Evolutionary conservation across 2,888 invertebrate species (phyloP).

Genomic region (Drosophila leonis): DNA sequence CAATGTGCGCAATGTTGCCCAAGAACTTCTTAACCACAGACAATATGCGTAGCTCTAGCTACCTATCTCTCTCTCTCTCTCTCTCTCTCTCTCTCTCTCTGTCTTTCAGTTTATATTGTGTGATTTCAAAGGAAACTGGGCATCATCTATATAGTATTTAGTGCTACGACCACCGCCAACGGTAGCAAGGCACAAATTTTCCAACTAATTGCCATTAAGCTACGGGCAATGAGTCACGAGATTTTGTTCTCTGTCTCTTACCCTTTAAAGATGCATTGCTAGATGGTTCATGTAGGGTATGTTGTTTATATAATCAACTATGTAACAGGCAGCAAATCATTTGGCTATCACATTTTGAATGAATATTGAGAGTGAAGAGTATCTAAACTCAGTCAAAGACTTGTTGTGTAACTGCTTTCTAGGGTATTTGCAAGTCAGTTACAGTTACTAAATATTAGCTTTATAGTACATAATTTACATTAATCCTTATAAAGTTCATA

Average conservation of each 20-base stretch:
- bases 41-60: constrained; percentile 31
- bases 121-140: constrained; percentile 61
- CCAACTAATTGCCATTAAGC: constrained; percentile 78
- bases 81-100: no score
- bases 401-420: not conserved
- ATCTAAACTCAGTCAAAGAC: not conserved
- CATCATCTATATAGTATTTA: not conserved
- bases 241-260: constrained; percentile 4
- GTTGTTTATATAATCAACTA: not conserved
- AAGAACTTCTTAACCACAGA: constrained; percentile 57
- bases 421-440: no score
- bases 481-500: no score
- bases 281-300: not conserved
- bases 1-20: constrained; percentile 45
- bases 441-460: no score
- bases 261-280: not conserved
- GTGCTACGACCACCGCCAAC: constrained; percentile 42
- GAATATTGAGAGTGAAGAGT: not conserved
- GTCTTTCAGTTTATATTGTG: constrained; percentile 38
- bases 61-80: not conserved
- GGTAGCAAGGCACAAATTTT: constrained; percentile 63
- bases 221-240: constrained; percentile 61
- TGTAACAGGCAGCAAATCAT: not conserved
- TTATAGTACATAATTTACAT: not conserved
- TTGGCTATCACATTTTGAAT: no score